A percentile compares a stretch with the other conserved stretches of the same genome.
Conservation (phyloP, 1,140 invertebrate species). For the Bombus difficillimus region DNA sequence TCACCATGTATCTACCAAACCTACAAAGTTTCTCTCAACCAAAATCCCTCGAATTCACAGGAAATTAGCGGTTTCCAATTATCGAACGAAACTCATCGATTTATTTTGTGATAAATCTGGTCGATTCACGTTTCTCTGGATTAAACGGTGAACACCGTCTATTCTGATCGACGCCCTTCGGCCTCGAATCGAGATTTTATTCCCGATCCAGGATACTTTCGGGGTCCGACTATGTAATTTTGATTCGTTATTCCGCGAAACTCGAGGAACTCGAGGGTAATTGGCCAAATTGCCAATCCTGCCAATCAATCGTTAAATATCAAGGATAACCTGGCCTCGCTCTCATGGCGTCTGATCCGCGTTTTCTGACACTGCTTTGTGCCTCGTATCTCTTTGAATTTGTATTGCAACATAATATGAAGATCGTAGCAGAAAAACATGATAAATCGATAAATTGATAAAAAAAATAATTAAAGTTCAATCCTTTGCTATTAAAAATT, state of each 20-base stretch:
- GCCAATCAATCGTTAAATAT: conserved; percentile 81
- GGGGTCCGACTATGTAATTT: conserved; percentile 74
- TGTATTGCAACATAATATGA: too few relatives aligned
- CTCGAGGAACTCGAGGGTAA: conserved; percentile 69
- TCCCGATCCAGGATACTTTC: conserved; percentile 43
- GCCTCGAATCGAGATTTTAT: conserved; percentile 56
- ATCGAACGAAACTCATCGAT: conserved; percentile 10
- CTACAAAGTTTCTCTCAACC: neutral
- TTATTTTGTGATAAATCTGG: conserved; percentile 35
- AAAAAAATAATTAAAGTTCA: too few relatives aligned
- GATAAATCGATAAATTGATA: too few relatives aligned
- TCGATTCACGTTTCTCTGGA: conserved; percentile 8
- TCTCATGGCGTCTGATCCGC: conserved; percentile 11
- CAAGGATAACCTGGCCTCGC: conserved; percentile 67
- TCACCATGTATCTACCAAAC: neutral
- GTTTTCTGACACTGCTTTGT: neutral
- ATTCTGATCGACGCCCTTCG: conserved; percentile 52
- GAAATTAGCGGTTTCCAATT: conserved; percentile 17
- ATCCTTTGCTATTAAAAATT: too few relatives aligned
- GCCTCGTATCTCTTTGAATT: neutral
- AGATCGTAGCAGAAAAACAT: too few relatives aligned
- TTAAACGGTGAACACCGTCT: conserved; percentile 21
- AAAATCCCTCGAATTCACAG: neutral
- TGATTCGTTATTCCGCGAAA: conserved; percentile 78
- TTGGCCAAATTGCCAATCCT: conserved; percentile 80